These are phyloP conservation scores for Fopius arisanus DNA, from an alignment of 1,140 invertebrate genomes.

Conservation along the genomic window DNA sequence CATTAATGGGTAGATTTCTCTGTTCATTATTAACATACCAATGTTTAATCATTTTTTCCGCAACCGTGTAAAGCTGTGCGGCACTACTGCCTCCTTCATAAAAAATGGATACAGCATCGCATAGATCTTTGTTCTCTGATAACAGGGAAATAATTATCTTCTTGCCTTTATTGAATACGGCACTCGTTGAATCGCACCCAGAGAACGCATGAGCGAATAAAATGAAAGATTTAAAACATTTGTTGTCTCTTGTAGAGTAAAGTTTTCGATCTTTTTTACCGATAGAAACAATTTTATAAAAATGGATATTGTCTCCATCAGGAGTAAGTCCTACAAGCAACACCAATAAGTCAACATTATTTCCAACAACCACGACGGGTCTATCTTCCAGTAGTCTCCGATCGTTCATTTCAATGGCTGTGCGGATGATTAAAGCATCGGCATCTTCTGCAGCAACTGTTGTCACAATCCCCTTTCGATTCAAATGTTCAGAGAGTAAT, in stretches of 20 bases:
- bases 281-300: slow-evolving; percentile 20
- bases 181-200: slow-evolving; percentile 25
- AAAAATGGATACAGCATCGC: no score
- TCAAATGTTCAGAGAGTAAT: slow-evolving; percentile 24
- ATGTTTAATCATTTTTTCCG: no score
- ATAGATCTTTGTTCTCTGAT: no score
- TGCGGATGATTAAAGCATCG: slow-evolving; percentile 12
- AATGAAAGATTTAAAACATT: slow-evolving; percentile 5
- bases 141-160: no score
- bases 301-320: not conserved
- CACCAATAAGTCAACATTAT: slow-evolving; percentile 12
- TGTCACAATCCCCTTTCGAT: not conserved
- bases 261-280: not conserved
- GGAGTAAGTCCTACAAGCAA: not conserved
- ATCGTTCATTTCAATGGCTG: not conserved
- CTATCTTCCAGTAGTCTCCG: not conserved
- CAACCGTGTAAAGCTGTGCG: no score
- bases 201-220: slow-evolving; percentile 19
- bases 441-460: slow-evolving; percentile 16
- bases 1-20: no score
- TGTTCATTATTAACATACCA: no score
- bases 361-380: slow-evolving; percentile 8
- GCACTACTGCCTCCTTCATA: no score
- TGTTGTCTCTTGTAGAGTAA: slow-evolving; percentile 10
- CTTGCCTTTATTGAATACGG: no score